These are phyloP conservation scores for Coelopa frigida DNA, from an alignment of 1,140 invertebrate species.

Conservation along the genomic window DNA sequence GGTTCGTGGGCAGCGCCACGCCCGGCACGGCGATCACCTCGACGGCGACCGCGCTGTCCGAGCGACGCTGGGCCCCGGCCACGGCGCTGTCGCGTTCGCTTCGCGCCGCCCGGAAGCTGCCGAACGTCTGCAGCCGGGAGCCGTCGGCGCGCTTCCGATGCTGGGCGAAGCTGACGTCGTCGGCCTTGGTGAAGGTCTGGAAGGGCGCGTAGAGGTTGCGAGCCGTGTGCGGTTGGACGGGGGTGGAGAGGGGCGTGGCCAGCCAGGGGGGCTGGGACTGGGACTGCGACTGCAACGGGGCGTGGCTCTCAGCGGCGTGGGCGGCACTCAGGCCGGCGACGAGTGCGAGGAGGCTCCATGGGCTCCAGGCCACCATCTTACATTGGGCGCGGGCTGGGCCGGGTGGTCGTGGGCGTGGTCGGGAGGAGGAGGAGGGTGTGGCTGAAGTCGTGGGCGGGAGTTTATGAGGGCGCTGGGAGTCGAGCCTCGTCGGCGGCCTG, in stretches of 20 bases:
- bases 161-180: slow-evolving; percentile 33
- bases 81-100: background rate
- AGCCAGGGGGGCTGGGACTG: background rate
- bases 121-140: slow-evolving; percentile 32
- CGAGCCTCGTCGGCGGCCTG: too few relatives aligned
- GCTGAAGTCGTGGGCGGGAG: too few relatives aligned
- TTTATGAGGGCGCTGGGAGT: too few relatives aligned
- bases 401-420: background rate
- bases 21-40: slow-evolving; percentile 31
- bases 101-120: slow-evolving; percentile 33
- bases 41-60: slow-evolving; percentile 19
- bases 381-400: slow-evolving; percentile 27
- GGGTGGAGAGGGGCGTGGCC: background rate
- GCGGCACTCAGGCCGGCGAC: slow-evolving; percentile 19
- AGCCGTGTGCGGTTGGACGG: slow-evolving; percentile 17
- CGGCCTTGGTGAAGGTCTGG: slow-evolving; percentile 33
- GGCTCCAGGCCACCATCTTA: slow-evolving; percentile 43
- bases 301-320: slow-evolving; percentile 9
- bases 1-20: slow-evolving; percentile 25
- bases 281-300: background rate
- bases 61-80: slow-evolving; percentile 23
- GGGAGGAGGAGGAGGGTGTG: too few relatives aligned
- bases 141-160: slow-evolving; percentile 30
- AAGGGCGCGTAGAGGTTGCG: slow-evolving; percentile 40
- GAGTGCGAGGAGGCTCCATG: slow-evolving; percentile 20